phyloP scores from a whole-genome alignment of 2,797 vertebrate genomes.

The Babyrousa celebensis region DNA sequence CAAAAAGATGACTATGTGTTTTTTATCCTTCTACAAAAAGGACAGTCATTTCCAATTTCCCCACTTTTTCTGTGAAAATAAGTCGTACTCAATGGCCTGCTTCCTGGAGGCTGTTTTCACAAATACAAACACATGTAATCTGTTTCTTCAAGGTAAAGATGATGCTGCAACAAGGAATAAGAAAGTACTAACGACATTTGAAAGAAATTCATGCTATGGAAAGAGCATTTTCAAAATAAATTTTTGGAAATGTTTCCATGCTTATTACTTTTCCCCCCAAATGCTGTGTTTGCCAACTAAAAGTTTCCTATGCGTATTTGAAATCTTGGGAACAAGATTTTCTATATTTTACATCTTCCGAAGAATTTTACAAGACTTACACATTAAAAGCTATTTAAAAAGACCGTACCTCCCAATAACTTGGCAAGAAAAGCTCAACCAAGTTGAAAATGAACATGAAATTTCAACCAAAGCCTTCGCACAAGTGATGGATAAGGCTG shows the following conservation, averaged over 20 bases:
- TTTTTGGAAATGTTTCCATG: slow-evolving; percentile 34
- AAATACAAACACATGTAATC: not conserved
- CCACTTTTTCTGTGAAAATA: not conserved
- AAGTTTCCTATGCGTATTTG: not conserved
- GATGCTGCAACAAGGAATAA: not conserved
- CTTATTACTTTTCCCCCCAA: slow-evolving; percentile 10
- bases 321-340: slow-evolving; percentile 50
- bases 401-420: not conserved
- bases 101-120: not conserved
- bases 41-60: not conserved
- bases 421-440: slow-evolving; percentile 41
- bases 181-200: not conserved
- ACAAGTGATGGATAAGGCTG: not conserved
- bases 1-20: not conserved
- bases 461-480: not conserved
- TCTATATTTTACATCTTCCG: slow-evolving; percentile 58
- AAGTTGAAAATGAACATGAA: slow-evolving; percentile 54
- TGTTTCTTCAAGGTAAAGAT: not conserved
- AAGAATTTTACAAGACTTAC: slow-evolving; percentile 32
- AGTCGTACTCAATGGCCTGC: not conserved
- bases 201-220: not conserved
- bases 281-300: not conserved
- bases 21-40: not conserved
- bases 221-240: slow-evolving; percentile 48
- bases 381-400: slow-evolving; percentile 22